phyloP scores from a whole-genome alignment of 2,888 invertebrate species.

The Pheosia gnoma region DNA sequence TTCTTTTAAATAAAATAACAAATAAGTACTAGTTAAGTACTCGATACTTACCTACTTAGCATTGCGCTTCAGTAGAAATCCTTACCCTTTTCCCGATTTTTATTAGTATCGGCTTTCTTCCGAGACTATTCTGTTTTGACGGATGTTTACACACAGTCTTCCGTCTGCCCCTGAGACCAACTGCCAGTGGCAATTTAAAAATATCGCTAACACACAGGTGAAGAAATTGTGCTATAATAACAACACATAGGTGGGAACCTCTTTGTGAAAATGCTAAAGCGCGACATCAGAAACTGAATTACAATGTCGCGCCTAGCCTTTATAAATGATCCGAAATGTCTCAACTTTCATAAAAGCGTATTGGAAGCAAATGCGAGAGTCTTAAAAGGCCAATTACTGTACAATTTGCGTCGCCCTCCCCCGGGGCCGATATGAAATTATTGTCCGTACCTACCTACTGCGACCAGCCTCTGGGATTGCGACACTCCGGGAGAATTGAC shows the following conservation, averaged over 20 bases:
- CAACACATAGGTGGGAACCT: neutral
- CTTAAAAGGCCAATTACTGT: conserved; percentile 81
- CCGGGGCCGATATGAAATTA: conserved; percentile 67
- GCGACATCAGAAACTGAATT: conserved; percentile 4
- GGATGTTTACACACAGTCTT: no score
- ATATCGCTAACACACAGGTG: no score
- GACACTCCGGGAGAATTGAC: conserved; percentile 47
- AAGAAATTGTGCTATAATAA: no score
- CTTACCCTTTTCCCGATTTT: no score
- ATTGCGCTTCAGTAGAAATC: no score
- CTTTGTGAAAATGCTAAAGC: conserved; percentile 6
- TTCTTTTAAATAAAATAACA: no score
- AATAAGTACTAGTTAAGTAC: no score
- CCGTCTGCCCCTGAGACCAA: no score
- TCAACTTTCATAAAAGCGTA: conserved; percentile 63
- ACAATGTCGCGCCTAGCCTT: neutral
- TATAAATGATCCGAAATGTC: conserved; percentile 37
- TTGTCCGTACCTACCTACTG: conserved; percentile 52
- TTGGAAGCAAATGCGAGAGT: conserved; percentile 61
- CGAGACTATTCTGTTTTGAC: no score
- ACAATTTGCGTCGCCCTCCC: conserved; percentile 70
- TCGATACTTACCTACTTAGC: no score
- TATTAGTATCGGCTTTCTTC: no score
- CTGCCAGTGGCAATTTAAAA: no score
- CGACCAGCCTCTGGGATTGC: conserved; percentile 54